Evolutionary conservation across 2,113 vertebrate genomes (phyloP).

Genomic region (Eleginops maclovinus): DNA sequence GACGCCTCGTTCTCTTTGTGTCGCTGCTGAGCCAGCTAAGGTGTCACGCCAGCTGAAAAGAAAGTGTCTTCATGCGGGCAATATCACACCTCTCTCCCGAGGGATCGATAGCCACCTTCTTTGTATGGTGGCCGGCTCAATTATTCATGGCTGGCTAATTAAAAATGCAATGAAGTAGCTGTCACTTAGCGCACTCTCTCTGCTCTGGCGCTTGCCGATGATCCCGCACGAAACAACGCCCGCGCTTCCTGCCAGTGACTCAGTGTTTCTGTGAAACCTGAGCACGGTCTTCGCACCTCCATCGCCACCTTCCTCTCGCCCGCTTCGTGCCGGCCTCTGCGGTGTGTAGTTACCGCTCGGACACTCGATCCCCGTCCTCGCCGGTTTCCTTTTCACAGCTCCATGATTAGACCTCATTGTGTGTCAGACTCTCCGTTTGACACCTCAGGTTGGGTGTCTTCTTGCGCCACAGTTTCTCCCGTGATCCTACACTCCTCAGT

Average conservation of each 20-base stretch:
- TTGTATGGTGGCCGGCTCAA: conserved; percentile 70
- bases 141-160: conserved; percentile 80
- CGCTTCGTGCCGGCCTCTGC: conserved; percentile 52
- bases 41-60: conserved; percentile 84
- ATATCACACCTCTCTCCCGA: conserved; percentile 76
- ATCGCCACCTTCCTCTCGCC: conserved; percentile 72
- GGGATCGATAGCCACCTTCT: conserved; percentile 77
- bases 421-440: conserved; percentile 69
- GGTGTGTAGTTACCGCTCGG: conserved; percentile 79
- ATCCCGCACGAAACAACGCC: conserved; percentile 68
- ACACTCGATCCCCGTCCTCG: conserved; percentile 64
- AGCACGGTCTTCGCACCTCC: conserved; percentile 65
- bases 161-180: conserved; percentile 83
- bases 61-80: conserved; percentile 82
- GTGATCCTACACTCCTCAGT: not conserved
- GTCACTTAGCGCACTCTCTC: conserved; percentile 83
- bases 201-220: conserved; percentile 61
- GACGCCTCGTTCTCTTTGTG: conserved; percentile 70
- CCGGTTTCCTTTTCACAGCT: conserved; percentile 81
- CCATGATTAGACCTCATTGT: conserved; percentile 75
- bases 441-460: conserved; percentile 75
- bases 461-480: conserved; percentile 35
- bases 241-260: conserved; percentile 82
- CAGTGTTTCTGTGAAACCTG: conserved; percentile 87
- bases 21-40: conserved; percentile 73